These are phyloP conservation scores for Pterocles burchelli DNA, from an alignment of 2,113 vertebrate species.

Conservation along the genomic window DNA sequence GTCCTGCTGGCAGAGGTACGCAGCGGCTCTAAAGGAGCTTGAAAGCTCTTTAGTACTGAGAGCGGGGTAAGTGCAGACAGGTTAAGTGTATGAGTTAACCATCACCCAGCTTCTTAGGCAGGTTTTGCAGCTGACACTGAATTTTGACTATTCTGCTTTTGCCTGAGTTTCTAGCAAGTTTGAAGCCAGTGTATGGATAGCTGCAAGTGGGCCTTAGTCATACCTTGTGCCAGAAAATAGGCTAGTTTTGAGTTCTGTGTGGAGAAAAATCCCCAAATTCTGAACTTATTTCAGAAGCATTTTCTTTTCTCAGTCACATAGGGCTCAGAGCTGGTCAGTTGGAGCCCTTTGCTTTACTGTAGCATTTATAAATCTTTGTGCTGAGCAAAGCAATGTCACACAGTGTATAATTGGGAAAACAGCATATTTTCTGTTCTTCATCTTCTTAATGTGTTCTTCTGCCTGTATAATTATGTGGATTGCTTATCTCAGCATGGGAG, in stretches of 20 bases:
- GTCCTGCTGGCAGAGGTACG: not conserved
- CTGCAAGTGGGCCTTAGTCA: not conserved
- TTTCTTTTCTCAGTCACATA: not conserved
- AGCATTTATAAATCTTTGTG: not conserved
- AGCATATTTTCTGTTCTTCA: not conserved
- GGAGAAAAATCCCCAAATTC: not conserved
- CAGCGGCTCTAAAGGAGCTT: not conserved
- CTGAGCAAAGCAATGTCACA: not conserved
- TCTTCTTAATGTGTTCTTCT: not conserved
- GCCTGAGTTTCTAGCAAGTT: not conserved
- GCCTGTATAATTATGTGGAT: not conserved
- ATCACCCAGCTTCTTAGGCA: not conserved
- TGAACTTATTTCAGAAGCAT: not conserved
- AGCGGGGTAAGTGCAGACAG: not conserved
- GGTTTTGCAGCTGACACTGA: not conserved
- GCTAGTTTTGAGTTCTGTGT: not conserved
- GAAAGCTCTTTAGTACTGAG: not conserved
- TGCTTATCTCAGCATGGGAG: not conserved
- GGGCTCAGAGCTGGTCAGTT: not conserved
- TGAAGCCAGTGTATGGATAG: not conserved
- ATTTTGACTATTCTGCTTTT: not conserved
- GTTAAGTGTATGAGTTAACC: not conserved
- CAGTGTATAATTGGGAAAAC: not conserved
- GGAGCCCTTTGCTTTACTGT: not conserved
- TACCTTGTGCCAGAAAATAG: not conserved